Evolutionary conservation across 2,113 vertebrate genomes (phyloP).

Genomic region (Theristicus caerulescens): DNA sequence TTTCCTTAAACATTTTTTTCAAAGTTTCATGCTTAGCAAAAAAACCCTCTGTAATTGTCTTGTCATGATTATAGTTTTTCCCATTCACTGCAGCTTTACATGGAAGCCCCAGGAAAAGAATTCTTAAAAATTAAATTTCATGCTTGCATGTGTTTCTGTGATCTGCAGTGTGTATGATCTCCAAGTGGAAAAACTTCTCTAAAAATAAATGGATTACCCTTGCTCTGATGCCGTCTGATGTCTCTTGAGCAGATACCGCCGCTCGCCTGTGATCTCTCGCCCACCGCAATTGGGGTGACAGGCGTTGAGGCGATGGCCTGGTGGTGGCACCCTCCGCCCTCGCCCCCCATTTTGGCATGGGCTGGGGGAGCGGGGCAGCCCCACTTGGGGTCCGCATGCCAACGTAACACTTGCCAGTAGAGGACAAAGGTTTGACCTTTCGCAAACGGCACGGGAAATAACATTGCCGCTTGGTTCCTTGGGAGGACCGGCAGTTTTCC

Average conservation of each 20-base stretch:
- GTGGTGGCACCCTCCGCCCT: conserved; percentile 73
- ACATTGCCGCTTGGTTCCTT: not conserved
- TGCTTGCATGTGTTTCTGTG: conserved; percentile 84
- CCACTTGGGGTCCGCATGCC: not conserved
- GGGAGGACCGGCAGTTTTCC: not conserved
- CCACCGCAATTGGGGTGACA: conserved; percentile 79
- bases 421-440: conserved; percentile 54
- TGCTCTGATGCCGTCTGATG: conserved; percentile 77
- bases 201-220: conserved; percentile 87
- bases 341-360: not conserved
- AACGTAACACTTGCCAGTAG: not conserved
- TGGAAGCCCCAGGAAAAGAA: conserved; percentile 77
- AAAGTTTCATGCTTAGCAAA: conserved; percentile 60
- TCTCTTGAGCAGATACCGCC: conserved; percentile 67
- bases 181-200: conserved; percentile 82
- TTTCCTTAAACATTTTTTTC: not conserved
- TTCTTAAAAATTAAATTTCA: conserved; percentile 84
- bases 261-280: conserved; percentile 80
- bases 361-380: not conserved
- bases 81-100: conserved; percentile 65
- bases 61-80: conserved; percentile 64
- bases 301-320: conserved; percentile 74
- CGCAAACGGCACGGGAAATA: conserved; percentile 11
- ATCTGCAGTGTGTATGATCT: conserved; percentile 85
- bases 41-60: conserved; percentile 69